Percentiles rank a stretch among this genome's conserved stretches.
These are phyloP conservation scores for Hyposmocoma kahamanoa DNA, from an alignment of 1,140 invertebrate species.

Conservation along the genomic window DNA sequence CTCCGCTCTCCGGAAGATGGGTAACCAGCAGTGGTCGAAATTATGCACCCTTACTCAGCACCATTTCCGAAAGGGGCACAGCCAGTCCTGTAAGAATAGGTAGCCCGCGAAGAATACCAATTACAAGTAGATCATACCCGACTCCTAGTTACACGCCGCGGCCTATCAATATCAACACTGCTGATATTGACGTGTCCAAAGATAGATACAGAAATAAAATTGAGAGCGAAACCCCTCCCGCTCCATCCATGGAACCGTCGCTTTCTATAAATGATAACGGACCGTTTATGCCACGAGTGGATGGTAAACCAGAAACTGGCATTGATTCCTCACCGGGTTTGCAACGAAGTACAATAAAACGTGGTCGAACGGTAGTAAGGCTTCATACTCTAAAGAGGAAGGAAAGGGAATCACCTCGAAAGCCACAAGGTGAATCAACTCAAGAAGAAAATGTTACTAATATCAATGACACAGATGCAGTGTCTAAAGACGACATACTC, in stretches of 20 bases:
- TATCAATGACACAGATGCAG: neutral
- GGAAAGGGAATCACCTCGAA: constrained; percentile 72
- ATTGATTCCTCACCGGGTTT: constrained; percentile 54
- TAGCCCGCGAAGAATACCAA: constrained; percentile 51
- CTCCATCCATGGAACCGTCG: constrained; percentile 21
- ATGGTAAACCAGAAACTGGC: constrained; percentile 57
- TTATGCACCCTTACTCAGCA: constrained; percentile 83
- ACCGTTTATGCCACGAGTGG: constrained; percentile 46
- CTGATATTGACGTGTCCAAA: constrained; percentile 86
- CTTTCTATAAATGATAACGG: constrained; percentile 30
- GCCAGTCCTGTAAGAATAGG: constrained; percentile 56
- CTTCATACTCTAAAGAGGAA: constrained; percentile 77
- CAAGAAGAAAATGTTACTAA: neutral
- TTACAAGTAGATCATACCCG: constrained; percentile 42
- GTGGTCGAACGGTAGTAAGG: constrained; percentile 81
- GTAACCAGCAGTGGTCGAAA: constrained; percentile 51
- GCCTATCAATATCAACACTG: constrained; percentile 83
- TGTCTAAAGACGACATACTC: neutral
- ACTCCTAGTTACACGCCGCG: constrained; percentile 71
- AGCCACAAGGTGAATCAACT: constrained; percentile 26
- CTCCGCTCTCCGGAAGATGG: constrained; percentile 30
- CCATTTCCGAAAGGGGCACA: constrained; percentile 79
- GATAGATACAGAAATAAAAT: constrained; percentile 72
- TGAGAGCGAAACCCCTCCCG: constrained; percentile 12
- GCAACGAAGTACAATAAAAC: constrained; percentile 75